Conservation (phyloP, 2,797 vertebrate genomes). For the Cygnus olor region DNA sequence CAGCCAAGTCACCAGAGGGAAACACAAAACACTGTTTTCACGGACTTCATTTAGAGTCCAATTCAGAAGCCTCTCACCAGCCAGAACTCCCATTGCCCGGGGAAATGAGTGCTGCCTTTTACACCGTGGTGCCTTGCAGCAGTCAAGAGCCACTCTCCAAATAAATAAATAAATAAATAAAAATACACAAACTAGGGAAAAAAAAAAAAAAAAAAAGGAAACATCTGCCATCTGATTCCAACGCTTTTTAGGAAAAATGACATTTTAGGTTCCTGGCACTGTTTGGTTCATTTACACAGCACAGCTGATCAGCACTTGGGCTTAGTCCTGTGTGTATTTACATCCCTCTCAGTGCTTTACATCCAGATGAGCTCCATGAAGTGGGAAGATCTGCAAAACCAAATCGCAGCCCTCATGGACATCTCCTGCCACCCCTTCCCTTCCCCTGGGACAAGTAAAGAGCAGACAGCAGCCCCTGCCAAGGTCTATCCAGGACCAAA, state of each 20-base stretch:
- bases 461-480: background rate
- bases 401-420: background rate
- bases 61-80: background rate
- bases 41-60: background rate
- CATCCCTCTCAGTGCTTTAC: background rate
- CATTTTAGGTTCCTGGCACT: conserved; percentile 33
- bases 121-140: accelerated
- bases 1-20: background rate
- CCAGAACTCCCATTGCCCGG: background rate
- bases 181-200: background rate
- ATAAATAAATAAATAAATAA: too few relatives aligned
- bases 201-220: background rate
- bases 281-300: background rate
- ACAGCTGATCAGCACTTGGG: conserved; percentile 29
- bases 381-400: background rate
- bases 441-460: background rate
- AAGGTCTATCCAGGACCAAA: background rate
- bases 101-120: background rate
- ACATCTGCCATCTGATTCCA: conserved; percentile 34
- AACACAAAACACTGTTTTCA: background rate
- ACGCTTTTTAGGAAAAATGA: conserved; percentile 6
- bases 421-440: background rate
- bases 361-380: background rate
- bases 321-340: background rate
- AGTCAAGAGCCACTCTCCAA: background rate